Base-by-base conservation (phyloP, 2,113 vertebrate species). In the Cygnus atratus region DNA sequence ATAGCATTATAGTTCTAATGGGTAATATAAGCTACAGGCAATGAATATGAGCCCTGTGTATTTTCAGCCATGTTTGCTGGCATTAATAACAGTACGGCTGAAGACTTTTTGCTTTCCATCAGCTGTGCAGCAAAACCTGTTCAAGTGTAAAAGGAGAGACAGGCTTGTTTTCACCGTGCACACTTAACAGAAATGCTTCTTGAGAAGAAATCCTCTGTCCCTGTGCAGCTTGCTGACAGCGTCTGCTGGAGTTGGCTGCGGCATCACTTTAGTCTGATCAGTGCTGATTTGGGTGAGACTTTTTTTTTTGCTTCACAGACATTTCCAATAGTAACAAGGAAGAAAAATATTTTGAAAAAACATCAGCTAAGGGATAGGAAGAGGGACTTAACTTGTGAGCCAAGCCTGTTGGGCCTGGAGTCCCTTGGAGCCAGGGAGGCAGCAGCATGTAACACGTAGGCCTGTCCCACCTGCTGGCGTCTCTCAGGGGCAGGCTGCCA, bases 401-500 rank as follows among this genome's bases (percentile, higher is more conserved):
- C n/a, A 50, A 81, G 44, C 26, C 20, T n/a, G 9, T 50, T 22
- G 59, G 19, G 8, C 43, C n/a, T 41, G 54, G 37, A 48, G 41
- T 46, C 28, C 4, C 35, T 2, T 21, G 29, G 29, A 39, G 68
- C 19, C 9, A 11, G 80, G 25, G 35, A 59, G 66, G 29, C 62
- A 61, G 79, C 4, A 0, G 7, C 5, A 29, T 10, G 0, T 31
- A 15, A 35, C 22, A 13, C 0, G 0, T 11, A 3, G 57, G 10
- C 12, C 41, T 43, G 48, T 46, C 28, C 58, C 15, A 2, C 7
- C 61, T 75, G 39, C 67, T 71, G 72, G 37, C 52, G 43, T 13
- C 86, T 33, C 63, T 50, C 21, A 20, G 66, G 65, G 54, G 14
- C 65, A 22, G 11, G 28, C 67, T 35, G 22, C 37, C n/a, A 2